Conservation (phyloP, 2,113 vertebrate species). For the Butorides virescens region DNA sequence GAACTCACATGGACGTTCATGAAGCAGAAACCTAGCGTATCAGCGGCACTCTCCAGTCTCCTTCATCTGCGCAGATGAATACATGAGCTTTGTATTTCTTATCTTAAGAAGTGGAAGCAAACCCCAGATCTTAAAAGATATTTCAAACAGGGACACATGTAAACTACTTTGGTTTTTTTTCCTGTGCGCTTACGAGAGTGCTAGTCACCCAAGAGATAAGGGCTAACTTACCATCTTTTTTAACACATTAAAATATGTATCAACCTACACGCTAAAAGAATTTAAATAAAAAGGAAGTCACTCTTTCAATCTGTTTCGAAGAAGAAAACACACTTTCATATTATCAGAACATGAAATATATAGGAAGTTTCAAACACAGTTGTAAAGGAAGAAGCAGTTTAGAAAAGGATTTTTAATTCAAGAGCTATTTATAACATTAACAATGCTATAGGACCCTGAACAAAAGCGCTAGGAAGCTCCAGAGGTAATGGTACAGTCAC, state of each 20-base stretch:
- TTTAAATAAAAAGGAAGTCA: neutral
- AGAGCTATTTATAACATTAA: neutral
- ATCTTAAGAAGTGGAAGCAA: neutral
- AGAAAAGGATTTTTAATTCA: neutral
- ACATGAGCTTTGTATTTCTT: neutral
- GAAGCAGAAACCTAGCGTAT: neutral
- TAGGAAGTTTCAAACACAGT: neutral
- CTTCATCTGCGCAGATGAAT: neutral
- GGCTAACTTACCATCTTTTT: neutral
- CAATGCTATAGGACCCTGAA: neutral
- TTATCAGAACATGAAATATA: neutral
- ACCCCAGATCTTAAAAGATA: neutral
- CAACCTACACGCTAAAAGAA: neutral
- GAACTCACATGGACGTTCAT: neutral
- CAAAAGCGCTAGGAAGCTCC: neutral
- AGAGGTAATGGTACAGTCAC: neutral
- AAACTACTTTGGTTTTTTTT: neutral
- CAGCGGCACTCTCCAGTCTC: neutral
- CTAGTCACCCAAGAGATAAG: neutral
- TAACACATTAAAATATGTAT: neutral
- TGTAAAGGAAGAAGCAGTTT: neutral
- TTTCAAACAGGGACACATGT: neutral
- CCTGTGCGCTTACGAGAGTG: neutral
- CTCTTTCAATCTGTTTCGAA: neutral
- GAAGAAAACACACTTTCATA: neutral